Conservation (phyloP, 2,888 invertebrate species). For the Synanthedon myopaeformis region DNA sequence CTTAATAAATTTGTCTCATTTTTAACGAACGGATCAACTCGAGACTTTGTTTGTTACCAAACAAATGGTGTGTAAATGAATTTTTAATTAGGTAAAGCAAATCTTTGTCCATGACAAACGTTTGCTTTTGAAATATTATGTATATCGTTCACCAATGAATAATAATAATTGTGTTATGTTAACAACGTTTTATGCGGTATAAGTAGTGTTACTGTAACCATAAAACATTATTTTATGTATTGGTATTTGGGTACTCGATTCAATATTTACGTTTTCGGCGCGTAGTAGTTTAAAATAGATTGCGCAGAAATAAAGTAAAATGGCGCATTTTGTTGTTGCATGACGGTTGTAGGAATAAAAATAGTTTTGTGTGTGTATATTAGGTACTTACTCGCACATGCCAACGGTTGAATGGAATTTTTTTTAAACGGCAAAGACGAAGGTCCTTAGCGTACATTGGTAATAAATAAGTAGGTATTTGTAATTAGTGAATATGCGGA, state of each 20-base stretch:
- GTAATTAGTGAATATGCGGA: no score
- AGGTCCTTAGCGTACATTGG: neutral
- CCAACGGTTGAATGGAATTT: slow-evolving; percentile 4
- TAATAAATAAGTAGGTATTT: no score
- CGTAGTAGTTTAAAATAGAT: slow-evolving; percentile 12
- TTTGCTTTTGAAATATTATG: neutral
- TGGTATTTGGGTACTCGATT: slow-evolving; percentile 4
- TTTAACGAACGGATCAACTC: neutral
- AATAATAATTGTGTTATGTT: no score
- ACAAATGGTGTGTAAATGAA: slow-evolving; percentile 8
- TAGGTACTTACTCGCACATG: neutral
- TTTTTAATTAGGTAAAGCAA: slow-evolving; percentile 13
- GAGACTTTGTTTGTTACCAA: slow-evolving; percentile 1
- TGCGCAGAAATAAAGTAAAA: slow-evolving; percentile 4
- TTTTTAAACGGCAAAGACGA: slow-evolving; percentile 1
- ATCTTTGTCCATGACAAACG: slow-evolving; percentile 7
- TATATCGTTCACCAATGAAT: neutral
- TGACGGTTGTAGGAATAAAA: slow-evolving; percentile 1
- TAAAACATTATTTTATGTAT: no score
- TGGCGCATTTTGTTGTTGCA: slow-evolving; percentile 4
- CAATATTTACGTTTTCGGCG: slow-evolving; percentile 16
- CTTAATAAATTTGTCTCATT: no score
- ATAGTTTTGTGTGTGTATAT: slow-evolving; percentile 1
- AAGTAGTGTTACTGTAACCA: no score
- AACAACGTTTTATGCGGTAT: no score